Conservation (phyloP, 2,888 invertebrate species). For the Andrena camellia region DNA sequence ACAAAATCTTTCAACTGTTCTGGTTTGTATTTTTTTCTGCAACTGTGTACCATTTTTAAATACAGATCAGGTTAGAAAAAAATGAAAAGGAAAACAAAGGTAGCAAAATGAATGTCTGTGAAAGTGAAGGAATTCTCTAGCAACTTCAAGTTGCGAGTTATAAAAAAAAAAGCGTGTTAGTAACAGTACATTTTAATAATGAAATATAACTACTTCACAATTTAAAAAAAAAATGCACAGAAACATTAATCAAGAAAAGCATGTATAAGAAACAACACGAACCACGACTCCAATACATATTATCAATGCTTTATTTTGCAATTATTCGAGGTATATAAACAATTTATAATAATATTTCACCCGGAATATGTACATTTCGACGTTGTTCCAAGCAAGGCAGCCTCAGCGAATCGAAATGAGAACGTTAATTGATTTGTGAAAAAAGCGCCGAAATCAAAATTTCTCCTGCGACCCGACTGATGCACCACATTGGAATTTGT, state of each 20-base stretch:
- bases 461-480: conserved; percentile 49
- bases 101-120: not conserved
- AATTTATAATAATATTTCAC: conserved; percentile 28
- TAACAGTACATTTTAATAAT: not conserved
- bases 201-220: not conserved
- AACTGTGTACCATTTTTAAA: not conserved
- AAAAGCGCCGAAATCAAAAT: conserved; percentile 74
- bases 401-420: conserved; percentile 28
- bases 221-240: conserved; percentile 30
- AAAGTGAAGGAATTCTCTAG: conserved; percentile 7
- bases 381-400: conserved; percentile 19
- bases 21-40: not conserved
- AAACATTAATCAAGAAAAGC: conserved; percentile 20
- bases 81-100: not conserved
- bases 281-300: conserved; percentile 21
- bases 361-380: conserved; percentile 17
- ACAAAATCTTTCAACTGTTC: not conserved
- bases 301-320: conserved; percentile 42
- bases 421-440: conserved; percentile 63
- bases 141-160: conserved; percentile 5
- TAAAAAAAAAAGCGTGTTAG: not conserved
- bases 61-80: conserved; percentile 1
- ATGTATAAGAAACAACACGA: conserved; percentile 32
- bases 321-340: conserved; percentile 34
- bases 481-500: conserved; percentile 63